These are phyloP conservation scores for Amblyornis subalaris DNA, from an alignment of 2,113 vertebrate species.

Conservation along the genomic window DNA sequence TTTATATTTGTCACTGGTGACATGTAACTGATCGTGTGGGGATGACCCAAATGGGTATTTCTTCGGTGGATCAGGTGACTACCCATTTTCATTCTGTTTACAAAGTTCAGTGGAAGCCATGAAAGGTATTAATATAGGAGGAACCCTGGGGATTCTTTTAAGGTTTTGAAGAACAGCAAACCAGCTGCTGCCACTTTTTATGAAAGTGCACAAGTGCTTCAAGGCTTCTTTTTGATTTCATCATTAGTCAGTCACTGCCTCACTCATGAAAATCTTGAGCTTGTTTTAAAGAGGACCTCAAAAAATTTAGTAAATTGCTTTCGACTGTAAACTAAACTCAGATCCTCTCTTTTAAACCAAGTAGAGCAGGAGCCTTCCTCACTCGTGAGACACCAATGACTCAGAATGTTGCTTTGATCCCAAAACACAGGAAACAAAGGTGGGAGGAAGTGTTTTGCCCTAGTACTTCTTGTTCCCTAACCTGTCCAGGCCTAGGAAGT, in stretches of 20 bases:
- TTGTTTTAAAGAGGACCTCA: neutral
- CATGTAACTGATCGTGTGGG: neutral
- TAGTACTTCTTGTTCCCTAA: neutral
- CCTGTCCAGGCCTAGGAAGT: neutral
- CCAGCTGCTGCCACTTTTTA: neutral
- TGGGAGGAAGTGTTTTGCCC: neutral
- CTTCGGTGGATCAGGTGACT: neutral
- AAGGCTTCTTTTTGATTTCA: neutral
- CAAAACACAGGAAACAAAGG: neutral
- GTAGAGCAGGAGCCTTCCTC: neutral
- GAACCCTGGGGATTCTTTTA: neutral
- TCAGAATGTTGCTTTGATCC: neutral
- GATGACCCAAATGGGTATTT: neutral
- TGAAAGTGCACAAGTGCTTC: neutral
- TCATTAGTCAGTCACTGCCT: neutral
- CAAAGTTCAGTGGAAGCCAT: neutral
- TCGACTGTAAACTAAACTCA: neutral
- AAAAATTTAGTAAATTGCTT: neutral
- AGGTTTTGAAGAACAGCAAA: neutral
- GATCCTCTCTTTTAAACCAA: neutral
- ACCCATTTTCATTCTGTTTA: neutral
- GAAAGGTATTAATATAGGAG: neutral
- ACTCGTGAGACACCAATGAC: neutral
- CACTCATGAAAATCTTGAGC: neutral
- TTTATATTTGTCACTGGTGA: neutral